A percentile compares a stretch with the other conserved stretches of the same genome.
Evolutionary conservation across 2,888 invertebrate species (phyloP).

Genomic region (Polyommatus icarus): DNA sequence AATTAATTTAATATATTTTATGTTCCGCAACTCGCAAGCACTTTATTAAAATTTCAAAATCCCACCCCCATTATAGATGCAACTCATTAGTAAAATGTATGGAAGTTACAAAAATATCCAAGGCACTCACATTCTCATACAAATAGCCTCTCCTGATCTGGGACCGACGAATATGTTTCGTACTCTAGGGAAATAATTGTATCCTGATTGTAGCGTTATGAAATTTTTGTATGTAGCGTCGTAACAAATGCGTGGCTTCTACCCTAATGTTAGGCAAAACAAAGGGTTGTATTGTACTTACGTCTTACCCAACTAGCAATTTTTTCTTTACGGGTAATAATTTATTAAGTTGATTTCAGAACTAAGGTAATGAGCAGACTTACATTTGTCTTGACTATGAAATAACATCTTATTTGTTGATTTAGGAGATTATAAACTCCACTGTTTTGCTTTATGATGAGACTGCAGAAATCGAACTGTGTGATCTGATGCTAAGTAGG

Average conservation of each 20-base stretch:
- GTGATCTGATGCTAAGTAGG: no score
- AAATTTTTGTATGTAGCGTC: slow-evolving; percentile 54
- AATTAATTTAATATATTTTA: neutral
- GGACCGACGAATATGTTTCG: slow-evolving; percentile 69
- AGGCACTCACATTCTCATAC: slow-evolving; percentile 45
- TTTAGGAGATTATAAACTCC: no score
- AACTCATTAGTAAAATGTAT: neutral
- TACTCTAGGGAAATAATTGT: slow-evolving; percentile 75
- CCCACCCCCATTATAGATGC: neutral
- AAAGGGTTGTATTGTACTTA: neutral
- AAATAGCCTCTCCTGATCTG: slow-evolving; percentile 69
- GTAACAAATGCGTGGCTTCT: slow-evolving; percentile 33
- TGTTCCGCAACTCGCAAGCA: neutral
- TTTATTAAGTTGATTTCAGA: no score
- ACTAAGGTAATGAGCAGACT: no score
- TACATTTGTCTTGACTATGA: no score
- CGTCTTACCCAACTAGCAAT: neutral
- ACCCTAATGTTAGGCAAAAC: neutral
- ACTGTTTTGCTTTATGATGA: no score
- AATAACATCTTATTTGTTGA: no score
- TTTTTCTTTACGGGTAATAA: no score
- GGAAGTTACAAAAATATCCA: slow-evolving; percentile 42
- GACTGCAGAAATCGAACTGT: no score
- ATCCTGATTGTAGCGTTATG: slow-evolving; percentile 65
- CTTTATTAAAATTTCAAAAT: neutral